Conservation (phyloP, 1,140 invertebrate species). For the Leptopilina boulardi region DNA sequence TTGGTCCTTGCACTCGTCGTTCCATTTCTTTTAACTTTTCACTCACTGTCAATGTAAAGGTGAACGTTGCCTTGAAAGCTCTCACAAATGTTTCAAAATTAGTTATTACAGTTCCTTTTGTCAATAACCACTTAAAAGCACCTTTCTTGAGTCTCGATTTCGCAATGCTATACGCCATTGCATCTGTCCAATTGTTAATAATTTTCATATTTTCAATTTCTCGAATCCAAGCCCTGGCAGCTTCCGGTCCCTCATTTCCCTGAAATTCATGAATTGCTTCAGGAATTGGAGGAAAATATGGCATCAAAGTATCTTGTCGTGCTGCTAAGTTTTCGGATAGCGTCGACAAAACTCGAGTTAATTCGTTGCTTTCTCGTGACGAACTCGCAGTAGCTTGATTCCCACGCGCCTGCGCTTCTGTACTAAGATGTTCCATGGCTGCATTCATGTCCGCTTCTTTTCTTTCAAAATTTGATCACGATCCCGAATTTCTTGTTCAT, state of each 20-base stretch:
- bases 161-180: slow-evolving; percentile 14
- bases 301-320: no score
- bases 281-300: no score
- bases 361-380: no score
- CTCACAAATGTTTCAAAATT: slow-evolving; percentile 18
- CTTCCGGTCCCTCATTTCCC: slow-evolving; percentile 36
- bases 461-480: no score
- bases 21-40: slow-evolving; percentile 36
- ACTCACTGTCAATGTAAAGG: neutral
- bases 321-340: no score
- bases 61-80: slow-evolving; percentile 39
- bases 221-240: slow-evolving; percentile 12
- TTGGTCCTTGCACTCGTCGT: neutral
- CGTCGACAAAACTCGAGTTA: no score
- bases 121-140: slow-evolving; percentile 39
- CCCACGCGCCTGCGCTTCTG: no score
- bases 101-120: slow-evolving; percentile 3
- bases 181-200: slow-evolving; percentile 27
- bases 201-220: slow-evolving; percentile 28
- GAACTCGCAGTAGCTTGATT: no score
- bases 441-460: no score
- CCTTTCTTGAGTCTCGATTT: slow-evolving; percentile 37
- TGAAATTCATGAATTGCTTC: slow-evolving; percentile 28
- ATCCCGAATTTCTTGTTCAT: no score
- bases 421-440: no score